Evolutionary conservation across 2,888 invertebrate species (phyloP).

Genomic region (Lapara coniferarum): DNA sequence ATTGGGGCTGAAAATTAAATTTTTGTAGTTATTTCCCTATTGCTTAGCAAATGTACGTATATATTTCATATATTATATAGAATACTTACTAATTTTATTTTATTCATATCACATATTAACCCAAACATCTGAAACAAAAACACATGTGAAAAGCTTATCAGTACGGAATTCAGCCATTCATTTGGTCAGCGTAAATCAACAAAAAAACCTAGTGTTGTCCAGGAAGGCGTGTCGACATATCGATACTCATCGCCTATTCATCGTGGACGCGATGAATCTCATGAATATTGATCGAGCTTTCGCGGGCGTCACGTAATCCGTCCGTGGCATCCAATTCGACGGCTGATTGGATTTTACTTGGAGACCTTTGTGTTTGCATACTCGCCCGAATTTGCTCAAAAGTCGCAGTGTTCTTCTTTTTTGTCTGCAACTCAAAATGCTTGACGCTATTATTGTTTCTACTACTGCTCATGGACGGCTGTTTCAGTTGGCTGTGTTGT

Average conservation of each 20-base stretch:
- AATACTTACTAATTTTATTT: too few species aligned
- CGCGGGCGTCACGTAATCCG: conserved; percentile 68
- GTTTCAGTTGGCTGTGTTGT: too few species aligned
- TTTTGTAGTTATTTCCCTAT: too few species aligned
- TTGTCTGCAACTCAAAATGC: background rate
- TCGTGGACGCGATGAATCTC: conserved; percentile 56
- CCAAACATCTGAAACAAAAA: too few species aligned
- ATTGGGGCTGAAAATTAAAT: too few species aligned
- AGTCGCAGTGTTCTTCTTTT: background rate
- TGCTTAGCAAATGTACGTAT: too few species aligned
- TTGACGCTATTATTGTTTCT: too few species aligned
- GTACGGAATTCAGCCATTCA: background rate
- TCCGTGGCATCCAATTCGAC: conserved; percentile 51
- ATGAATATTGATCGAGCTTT: conserved; percentile 76
- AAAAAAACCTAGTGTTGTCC: conserved; percentile 36
- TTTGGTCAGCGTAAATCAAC: conserved; percentile 17
- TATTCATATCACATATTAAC: background rate
- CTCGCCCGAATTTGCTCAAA: conserved; percentile 33
- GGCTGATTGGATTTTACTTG: conserved; percentile 59
- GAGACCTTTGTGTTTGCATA: conserved; percentile 48
- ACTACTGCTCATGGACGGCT: too few species aligned
- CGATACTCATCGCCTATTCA: conserved; percentile 70
- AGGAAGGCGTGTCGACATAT: conserved; percentile 38
- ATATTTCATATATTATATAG: too few species aligned
- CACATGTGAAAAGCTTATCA: background rate